A percentile compares a stretch with the other conserved stretches of the same genome.
phyloP scores from a whole-genome alignment of 2,113 vertebrate genomes.

The Acinonyx jubatus region DNA sequence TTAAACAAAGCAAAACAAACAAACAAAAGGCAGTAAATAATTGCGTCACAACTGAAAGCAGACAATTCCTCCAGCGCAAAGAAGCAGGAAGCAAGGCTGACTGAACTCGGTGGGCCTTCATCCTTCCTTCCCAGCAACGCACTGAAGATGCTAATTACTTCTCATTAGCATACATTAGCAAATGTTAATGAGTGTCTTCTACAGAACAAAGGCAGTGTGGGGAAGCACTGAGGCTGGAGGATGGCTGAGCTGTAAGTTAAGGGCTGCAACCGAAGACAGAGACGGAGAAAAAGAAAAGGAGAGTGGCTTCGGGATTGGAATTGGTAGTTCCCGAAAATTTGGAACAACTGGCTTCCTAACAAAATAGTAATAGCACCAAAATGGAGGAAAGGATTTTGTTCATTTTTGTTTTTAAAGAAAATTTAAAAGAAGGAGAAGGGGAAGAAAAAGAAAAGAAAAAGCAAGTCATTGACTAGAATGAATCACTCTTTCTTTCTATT shows the following conservation, averaged over 20 bases:
- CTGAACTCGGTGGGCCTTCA: not conserved
- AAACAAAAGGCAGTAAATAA: slow-evolving; percentile 14
- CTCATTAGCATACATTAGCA: slow-evolving; percentile 72
- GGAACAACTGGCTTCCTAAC: not conserved
- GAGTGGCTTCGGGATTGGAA: not conserved
- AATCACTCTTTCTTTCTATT: not conserved
- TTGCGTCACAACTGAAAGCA: not conserved
- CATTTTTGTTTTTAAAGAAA: not conserved
- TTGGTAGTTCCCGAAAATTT: not conserved
- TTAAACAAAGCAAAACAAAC: slow-evolving; percentile 38
- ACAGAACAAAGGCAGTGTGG: slow-evolving; percentile 53
- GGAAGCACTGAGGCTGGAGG: not conserved
- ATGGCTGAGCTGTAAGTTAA: not conserved
- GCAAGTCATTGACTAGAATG: not conserved
- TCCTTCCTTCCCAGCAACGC: not conserved
- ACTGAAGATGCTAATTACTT: slow-evolving; percentile 50
- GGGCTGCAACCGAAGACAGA: not conserved
- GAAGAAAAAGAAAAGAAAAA: not conserved
- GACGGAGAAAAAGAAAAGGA: not conserved
- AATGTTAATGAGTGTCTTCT: slow-evolving; percentile 65
- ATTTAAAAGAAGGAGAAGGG: not conserved
- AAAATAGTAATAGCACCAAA: not conserved
- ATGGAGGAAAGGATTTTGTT: not conserved
- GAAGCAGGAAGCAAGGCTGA: not conserved
- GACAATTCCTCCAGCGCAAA: not conserved